These are phyloP conservation scores for Pseudoatta argentina DNA, from an alignment of 1,140 invertebrate genomes.

Conservation along the genomic window DNA sequence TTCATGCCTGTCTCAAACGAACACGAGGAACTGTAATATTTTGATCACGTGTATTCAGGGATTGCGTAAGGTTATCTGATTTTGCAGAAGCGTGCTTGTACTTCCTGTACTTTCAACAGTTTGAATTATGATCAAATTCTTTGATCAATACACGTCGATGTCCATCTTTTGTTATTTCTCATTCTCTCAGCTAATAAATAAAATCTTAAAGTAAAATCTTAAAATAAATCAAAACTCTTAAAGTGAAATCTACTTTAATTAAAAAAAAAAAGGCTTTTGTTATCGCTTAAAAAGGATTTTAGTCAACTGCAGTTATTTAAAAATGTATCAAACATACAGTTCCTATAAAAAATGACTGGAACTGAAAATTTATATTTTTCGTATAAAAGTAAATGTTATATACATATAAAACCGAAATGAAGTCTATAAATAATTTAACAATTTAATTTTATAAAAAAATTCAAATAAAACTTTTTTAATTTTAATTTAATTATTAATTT, in stretches of 20 bases:
- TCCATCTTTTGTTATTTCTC: background rate
- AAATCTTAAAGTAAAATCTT: background rate
- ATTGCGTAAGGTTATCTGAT: conserved; percentile 53
- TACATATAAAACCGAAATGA: no score
- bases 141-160: background rate
- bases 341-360: no score
- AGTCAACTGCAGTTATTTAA: background rate
- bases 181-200: background rate
- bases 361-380: no score
- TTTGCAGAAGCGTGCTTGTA: background rate
- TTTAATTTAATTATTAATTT: no score
- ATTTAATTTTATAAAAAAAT: no score
- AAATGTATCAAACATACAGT: no score
- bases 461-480: no score
- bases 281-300: background rate
- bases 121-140: conserved; percentile 7
- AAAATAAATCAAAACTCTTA: background rate
- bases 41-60: conserved; percentile 46
- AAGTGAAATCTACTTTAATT: background rate
- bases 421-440: no score
- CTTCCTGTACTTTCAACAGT: background rate
- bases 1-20: conserved; percentile 46
- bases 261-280: background rate
- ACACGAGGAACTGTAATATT: conserved; percentile 46
- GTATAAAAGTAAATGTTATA: no score